A percentile compares a stretch with the other conserved stretches of the same genome.
Evolutionary conservation across 92 coral and sea anemone species (phyloP).

Genomic region (Phenganax subtilis): DNA sequence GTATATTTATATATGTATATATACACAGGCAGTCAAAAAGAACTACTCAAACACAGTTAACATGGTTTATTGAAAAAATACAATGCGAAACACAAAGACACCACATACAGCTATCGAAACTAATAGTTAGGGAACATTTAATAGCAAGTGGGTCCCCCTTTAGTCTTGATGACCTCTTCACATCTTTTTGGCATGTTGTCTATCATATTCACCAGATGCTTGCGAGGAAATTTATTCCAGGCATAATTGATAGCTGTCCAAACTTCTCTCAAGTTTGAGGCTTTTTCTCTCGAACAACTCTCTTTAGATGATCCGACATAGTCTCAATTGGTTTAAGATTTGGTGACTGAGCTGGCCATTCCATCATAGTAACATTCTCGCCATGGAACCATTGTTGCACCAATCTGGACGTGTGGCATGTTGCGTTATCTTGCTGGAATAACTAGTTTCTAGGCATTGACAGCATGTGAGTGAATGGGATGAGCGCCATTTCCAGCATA

Average conservation of each 20-base stretch:
- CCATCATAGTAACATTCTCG: neutral
- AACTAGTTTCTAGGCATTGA: neutral
- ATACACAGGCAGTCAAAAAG: no score
- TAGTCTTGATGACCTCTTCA: neutral
- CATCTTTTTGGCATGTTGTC: neutral
- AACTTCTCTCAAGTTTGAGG: neutral
- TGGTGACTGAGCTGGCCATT: slow-evolving; percentile 5
- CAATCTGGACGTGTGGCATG: neutral
- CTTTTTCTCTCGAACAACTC: neutral
- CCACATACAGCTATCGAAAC: neutral
- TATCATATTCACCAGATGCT: neutral
- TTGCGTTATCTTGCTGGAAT: slow-evolving; percentile 21
- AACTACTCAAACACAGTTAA: no score
- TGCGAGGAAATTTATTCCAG: neutral
- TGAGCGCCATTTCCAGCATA: neutral
- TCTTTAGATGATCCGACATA: neutral
- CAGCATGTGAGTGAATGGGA: neutral
- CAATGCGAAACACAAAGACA: no score
- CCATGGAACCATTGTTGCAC: neutral
- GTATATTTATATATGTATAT: no score
- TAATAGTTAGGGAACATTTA: no score
- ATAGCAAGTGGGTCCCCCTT: neutral
- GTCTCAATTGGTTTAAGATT: slow-evolving; percentile 6
- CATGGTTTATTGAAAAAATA: no score
- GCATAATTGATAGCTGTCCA: neutral